Evolutionary conservation across 2,113 vertebrate genomes (phyloP).

Genomic region (Esox niger): DNA sequence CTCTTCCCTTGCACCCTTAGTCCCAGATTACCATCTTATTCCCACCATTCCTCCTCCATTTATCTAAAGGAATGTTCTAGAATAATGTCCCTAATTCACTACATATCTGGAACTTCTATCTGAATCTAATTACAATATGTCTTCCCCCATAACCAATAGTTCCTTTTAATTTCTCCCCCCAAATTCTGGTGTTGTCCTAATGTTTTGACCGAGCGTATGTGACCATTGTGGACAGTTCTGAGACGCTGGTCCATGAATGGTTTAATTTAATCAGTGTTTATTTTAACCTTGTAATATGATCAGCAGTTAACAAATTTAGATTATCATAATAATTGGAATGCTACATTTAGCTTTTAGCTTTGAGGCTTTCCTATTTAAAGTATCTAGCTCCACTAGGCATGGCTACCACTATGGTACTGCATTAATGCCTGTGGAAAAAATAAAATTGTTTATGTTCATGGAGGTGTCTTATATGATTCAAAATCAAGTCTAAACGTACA

Average conservation of each 20-base stretch:
- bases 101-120: conserved; percentile 52
- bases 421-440: too few relatives aligned
- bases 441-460: too few relatives aligned
- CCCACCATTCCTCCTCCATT: conserved; percentile 40
- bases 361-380: too few relatives aligned
- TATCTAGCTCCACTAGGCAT: too few relatives aligned
- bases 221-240: conserved; percentile 16
- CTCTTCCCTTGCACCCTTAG: conserved; percentile 79
- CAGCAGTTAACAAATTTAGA: too few relatives aligned
- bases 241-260: background rate
- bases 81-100: conserved; percentile 32
- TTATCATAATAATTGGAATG: too few relatives aligned
- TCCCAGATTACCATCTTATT: conserved; percentile 39
- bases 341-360: too few relatives aligned
- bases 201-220: conserved; percentile 29
- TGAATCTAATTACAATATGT: conserved; percentile 54
- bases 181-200: conserved; percentile 47
- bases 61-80: conserved; percentile 49
- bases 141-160: conserved; percentile 35
- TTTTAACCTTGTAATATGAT: too few relatives aligned
- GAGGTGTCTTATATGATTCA: too few relatives aligned
- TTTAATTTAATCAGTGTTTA: too few relatives aligned
- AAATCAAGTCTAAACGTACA: too few relatives aligned
- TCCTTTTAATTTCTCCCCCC: conserved; percentile 49
- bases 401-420: too few relatives aligned